Evolutionary conservation across 2,113 vertebrate species (phyloP), one percentile per base, ranked within the genome.

Genomic region (Pituophis catenifer): DNA sequence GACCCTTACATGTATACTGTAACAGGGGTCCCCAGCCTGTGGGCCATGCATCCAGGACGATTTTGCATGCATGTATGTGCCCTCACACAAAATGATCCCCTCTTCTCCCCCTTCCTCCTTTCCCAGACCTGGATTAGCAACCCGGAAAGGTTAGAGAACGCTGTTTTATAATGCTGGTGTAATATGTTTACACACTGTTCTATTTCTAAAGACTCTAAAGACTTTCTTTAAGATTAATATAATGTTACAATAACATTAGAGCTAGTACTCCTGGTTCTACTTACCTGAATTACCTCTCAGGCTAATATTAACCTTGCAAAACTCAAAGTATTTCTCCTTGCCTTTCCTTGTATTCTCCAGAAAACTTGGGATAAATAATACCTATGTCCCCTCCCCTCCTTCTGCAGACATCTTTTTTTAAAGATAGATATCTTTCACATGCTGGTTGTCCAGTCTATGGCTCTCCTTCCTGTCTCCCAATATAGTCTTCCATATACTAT

Each of bases 71-170:
- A 59, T 59, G 23, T 8, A 26, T 3, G 23, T 59, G 8, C 3
- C 59, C 59, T 65, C 3, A 3, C 26, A 29, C 26, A 65, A 65
- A 11, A 29, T 26, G 0, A 65, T 65, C 26, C 3, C 26, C 26
- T 65, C 59, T 26, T 62, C 21, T 24, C 21, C 59, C 59, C 59
- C 10, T 62, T 3, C 10, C 44, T 3, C 10, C 44, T 48, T 48
- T 48, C 4, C 1, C 4, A 0, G 59, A 29, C 26, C 26, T 1
- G 1, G 24, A 3, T 3, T 10, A 26, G 3, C 9, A 62, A 26
- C 9, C 59, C 0, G 1, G 9, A 62, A 62, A 62, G 2, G 9
- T 62, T 62, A 9, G 59, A 24, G 59, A 26, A 26, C 0, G 2
- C 59, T 62, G 3, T 70, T n/a, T 29, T 75, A 75, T 33, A 33